Evolutionary conservation across 2,888 invertebrate species (phyloP).

Genomic region (Acanthosepion esculentum): DNA sequence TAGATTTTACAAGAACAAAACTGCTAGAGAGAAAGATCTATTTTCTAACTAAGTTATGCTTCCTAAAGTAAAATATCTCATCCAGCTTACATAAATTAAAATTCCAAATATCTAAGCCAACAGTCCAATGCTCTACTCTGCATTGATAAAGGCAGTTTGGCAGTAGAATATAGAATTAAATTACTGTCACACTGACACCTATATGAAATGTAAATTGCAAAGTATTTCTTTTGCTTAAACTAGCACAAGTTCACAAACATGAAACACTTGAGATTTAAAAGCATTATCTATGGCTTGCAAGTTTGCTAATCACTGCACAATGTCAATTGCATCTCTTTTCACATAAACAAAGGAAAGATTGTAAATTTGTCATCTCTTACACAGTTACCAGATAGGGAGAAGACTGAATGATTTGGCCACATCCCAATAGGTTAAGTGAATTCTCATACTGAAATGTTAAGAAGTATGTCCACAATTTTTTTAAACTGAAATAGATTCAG

Average conservation of each 20-base stretch:
- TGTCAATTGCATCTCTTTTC: not conserved
- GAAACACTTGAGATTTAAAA: not conserved
- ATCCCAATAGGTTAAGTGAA: not conserved
- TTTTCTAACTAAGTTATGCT: no score
- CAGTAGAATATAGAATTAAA: not conserved
- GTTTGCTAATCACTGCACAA: not conserved
- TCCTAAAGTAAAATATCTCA: no score
- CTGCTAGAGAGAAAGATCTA: no score
- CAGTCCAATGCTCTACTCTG: no score
- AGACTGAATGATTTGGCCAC: not conserved
- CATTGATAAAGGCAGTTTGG: no score
- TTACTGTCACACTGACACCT: not conserved
- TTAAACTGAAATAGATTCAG: constrained; percentile 4
- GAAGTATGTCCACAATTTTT: not conserved
- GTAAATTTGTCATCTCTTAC: not conserved
- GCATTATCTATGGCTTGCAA: not conserved
- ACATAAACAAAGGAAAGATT: not conserved
- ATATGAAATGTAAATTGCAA: not conserved
- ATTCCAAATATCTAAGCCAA: no score
- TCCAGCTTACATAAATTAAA: no score
- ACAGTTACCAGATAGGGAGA: not conserved
- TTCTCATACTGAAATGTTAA: not conserved
- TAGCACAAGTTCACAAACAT: not conserved
- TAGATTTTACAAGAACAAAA: no score
- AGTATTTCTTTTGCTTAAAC: not conserved